Conservation (phyloP, 2,888 invertebrate genomes). For the Synergus gifuensis region DNA sequence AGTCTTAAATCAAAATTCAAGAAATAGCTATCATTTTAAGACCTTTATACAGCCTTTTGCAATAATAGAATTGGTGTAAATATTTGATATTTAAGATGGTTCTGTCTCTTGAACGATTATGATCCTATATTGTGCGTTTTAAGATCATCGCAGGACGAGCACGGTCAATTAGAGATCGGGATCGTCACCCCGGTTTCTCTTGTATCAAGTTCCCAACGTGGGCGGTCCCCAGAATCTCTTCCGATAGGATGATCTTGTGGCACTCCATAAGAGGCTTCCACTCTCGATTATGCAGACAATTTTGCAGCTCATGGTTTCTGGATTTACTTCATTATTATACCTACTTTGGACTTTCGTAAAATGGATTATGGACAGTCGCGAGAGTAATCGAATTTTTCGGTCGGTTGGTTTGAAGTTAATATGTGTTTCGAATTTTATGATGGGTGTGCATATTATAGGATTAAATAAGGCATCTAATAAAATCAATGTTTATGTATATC, state of each 20-base stretch:
- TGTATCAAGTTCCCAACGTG: conserved; percentile 75
- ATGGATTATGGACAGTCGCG: too few species aligned
- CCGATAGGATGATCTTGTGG: conserved; percentile 74
- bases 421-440: too few species aligned
- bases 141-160: conserved; percentile 69
- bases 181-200: conserved; percentile 70
- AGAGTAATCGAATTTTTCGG: too few species aligned
- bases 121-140: conserved; percentile 65
- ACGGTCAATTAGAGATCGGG: conserved; percentile 77
- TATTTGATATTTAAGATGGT: conserved; percentile 45
- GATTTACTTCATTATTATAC: not conserved
- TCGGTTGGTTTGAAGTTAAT: too few species aligned
- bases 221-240: conserved; percentile 75
- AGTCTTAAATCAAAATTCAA: too few species aligned
- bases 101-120: conserved; percentile 71
- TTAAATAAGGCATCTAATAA: too few species aligned
- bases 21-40: not conserved
- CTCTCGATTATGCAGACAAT: conserved; percentile 46
- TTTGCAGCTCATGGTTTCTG: conserved; percentile 19
- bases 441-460: too few species aligned
- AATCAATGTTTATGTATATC: too few species aligned
- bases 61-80: not conserved
- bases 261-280: conserved; percentile 77
- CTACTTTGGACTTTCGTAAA: too few species aligned
- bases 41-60: too few species aligned